phyloP scores from a whole-genome alignment of 1,140 invertebrate species.

The Homarus americanus region DNA sequence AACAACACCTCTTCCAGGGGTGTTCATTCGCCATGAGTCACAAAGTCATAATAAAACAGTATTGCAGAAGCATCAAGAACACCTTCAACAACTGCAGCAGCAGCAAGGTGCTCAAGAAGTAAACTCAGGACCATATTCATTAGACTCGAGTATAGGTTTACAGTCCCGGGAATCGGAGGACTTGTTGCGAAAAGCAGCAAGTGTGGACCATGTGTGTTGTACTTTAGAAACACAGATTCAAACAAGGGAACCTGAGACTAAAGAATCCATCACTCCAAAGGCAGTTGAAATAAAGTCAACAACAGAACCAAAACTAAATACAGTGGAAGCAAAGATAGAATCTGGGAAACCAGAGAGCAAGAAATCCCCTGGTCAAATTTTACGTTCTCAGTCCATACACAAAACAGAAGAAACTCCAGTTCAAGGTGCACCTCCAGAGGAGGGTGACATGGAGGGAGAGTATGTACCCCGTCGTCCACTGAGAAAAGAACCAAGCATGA shows the following conservation, averaged over 20 bases:
- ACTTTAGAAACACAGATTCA: background rate
- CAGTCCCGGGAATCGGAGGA: constrained; percentile 58
- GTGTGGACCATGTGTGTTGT: constrained; percentile 63
- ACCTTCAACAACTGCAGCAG: constrained; percentile 2
- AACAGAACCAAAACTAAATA: background rate
- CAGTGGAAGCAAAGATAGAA: background rate
- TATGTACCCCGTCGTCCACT: constrained; percentile 20
- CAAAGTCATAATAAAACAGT: constrained; percentile 23
- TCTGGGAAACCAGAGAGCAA: background rate
- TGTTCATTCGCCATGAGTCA: constrained; percentile 69
- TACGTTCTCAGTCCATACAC: constrained; percentile 30
- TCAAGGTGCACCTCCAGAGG: constrained; percentile 31
- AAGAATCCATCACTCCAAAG: background rate
- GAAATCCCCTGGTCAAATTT: constrained; percentile 21
- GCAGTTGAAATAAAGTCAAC: background rate
- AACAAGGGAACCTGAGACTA: background rate
- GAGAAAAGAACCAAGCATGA: constrained; percentile 70
- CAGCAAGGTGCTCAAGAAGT: constrained; percentile 12
- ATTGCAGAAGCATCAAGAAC: constrained; percentile 8
- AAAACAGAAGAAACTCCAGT: constrained; percentile 4
- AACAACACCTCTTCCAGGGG: constrained; percentile 68
- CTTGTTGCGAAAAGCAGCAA: constrained; percentile 58
- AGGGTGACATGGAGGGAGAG: constrained; percentile 52
- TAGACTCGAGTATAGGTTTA: constrained; percentile 67
- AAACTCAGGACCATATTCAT: constrained; percentile 66